A percentile compares a stretch with the other conserved stretches of the same genome.
These are phyloP conservation scores for Heliconius ismenius DNA, from an alignment of 2,888 invertebrate genomes.

Conservation along the genomic window DNA sequence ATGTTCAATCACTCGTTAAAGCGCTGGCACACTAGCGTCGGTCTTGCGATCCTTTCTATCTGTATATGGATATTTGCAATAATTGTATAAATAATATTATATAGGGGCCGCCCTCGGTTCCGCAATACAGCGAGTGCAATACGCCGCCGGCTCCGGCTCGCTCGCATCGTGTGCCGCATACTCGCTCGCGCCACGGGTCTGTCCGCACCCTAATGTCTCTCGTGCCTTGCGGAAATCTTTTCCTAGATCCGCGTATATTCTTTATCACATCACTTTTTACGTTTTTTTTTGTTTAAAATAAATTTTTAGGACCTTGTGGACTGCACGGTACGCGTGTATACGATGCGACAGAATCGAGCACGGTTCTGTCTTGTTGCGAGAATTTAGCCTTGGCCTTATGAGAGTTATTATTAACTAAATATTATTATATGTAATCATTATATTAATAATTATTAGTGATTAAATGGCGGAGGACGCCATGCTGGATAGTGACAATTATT, in stretches of 20 bases:
- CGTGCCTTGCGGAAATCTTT: constrained; percentile 70
- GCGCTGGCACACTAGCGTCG: constrained; percentile 81
- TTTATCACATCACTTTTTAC: constrained; percentile 35
- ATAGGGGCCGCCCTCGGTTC: constrained; percentile 56
- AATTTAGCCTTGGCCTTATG: constrained; percentile 83
- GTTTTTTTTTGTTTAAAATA: constrained; percentile 25
- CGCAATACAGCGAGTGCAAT: constrained; percentile 55
- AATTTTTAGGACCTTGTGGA: constrained; percentile 27
- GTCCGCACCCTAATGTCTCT: constrained; percentile 62
- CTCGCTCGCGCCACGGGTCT: constrained; percentile 40
- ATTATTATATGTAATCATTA: constrained; percentile 72
- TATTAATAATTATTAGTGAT: constrained; percentile 68
- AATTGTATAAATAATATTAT: constrained; percentile 46
- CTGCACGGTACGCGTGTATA: constrained; percentile 48
- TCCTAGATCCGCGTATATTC: constrained; percentile 44
- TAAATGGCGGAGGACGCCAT: constrained; percentile 70
- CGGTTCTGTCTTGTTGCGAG: constrained; percentile 80
- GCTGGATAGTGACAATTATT: constrained; percentile 78
- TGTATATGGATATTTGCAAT: constrained; percentile 69
- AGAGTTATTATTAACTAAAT: constrained; percentile 72
- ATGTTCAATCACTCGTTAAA: constrained; percentile 80
- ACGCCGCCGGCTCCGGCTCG: constrained; percentile 53
- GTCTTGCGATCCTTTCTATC: constrained; percentile 72
- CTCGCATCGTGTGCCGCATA: constrained; percentile 53
- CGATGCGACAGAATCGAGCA: constrained; percentile 70